These are phyloP conservation scores for Mimumesa dahlbomi DNA, from an alignment of 2,888 invertebrate genomes.

Conservation along the genomic window DNA sequence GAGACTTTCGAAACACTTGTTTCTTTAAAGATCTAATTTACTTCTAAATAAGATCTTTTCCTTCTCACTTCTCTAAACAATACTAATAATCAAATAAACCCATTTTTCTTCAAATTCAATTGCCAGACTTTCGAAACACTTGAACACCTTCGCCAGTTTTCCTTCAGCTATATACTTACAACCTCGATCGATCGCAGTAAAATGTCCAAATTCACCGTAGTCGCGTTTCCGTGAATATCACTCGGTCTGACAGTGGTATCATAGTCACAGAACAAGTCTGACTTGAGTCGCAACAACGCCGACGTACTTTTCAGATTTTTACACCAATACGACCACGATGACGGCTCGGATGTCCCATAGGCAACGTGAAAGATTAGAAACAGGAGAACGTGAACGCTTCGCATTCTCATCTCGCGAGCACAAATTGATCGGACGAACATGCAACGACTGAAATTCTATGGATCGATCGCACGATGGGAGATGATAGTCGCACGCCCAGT, in stretches of 20 bases:
- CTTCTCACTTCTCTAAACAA: no score
- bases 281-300: conserved; percentile 76
- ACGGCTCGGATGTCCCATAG: background rate
- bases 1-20: no score
- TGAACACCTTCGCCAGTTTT: background rate
- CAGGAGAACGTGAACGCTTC: background rate
- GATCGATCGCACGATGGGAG: conserved; percentile 1
- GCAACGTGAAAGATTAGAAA: conserved; percentile 3
- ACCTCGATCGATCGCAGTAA: conserved; percentile 82
- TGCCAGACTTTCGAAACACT: no score
- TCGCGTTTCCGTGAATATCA: conserved; percentile 80
- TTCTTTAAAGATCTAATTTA: no score
- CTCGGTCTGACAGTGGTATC: conserved; percentile 79
- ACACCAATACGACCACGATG: conserved; percentile 44
- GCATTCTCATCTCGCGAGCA: conserved; percentile 16
- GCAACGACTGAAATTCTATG: conserved; percentile 15
- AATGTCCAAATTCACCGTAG: conserved; percentile 81
- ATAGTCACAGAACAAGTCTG: conserved; percentile 83
- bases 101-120: no score
- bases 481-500: conserved; percentile 56
- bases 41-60: no score
- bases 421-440: conserved; percentile 9
- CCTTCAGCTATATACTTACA: conserved; percentile 61
- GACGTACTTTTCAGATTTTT: conserved; percentile 61
- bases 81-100: no score